phyloP scores from a whole-genome alignment of 2,888 invertebrate genomes.

The Allophyes oxyacanthae region DNA sequence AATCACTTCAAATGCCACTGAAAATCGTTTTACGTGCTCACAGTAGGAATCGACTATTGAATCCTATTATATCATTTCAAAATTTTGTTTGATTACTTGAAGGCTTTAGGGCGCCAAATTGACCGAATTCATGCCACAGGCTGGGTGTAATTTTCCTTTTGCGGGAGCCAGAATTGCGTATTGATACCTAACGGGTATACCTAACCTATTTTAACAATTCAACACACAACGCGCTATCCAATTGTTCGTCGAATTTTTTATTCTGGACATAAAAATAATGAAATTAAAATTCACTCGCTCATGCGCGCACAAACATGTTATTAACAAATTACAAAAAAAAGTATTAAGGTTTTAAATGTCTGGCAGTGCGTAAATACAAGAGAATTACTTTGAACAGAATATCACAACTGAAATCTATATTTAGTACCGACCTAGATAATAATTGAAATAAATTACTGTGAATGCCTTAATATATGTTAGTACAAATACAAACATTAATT shows the following conservation, averaged over 20 bases:
- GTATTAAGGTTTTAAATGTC: too few relatives aligned
- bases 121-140: constrained; percentile 55
- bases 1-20: constrained; percentile 35
- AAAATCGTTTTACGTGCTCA: constrained; percentile 36
- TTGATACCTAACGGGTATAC: constrained; percentile 49
- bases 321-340: too few relatives aligned
- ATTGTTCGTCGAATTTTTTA: constrained; percentile 47
- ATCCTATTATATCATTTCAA: constrained; percentile 53
- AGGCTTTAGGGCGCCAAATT: constrained; percentile 53
- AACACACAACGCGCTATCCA: constrained; percentile 46
- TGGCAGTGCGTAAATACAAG: too few relatives aligned
- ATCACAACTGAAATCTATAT: too few relatives aligned
- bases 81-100: constrained; percentile 58
- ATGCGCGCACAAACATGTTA: too few relatives aligned
- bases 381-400: too few relatives aligned
- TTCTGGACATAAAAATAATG: constrained; percentile 26
- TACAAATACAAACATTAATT: constrained; percentile 8
- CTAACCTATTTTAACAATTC: constrained; percentile 55
- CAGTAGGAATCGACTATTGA: constrained; percentile 51
- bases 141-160: constrained; percentile 51
- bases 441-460: too few relatives aligned
- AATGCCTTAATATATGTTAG: neutral
- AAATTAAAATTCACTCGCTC: too few relatives aligned
- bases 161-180: constrained; percentile 46
- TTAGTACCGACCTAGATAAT: too few relatives aligned